Conservation (phyloP, 1,140 invertebrate species). For the Ylistrum balloti region DNA sequence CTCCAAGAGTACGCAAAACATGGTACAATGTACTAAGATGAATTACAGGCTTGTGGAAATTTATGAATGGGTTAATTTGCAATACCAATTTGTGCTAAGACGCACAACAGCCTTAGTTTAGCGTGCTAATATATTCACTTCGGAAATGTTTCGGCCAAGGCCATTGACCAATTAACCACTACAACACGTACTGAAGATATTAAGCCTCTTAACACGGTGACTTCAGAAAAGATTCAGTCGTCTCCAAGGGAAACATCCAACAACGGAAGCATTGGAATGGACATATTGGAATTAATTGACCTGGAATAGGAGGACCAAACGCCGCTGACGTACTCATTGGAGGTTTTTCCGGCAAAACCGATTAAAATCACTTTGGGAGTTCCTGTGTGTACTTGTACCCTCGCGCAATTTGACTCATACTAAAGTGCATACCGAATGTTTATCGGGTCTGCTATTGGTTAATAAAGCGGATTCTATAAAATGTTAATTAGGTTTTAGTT, state of each 20-base stretch:
- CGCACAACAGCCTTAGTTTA: not conserved
- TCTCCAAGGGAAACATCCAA: not conserved
- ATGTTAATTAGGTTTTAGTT: too few relatives aligned
- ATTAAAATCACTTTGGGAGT: too few relatives aligned
- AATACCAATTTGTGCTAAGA: not conserved
- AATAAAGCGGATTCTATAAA: too few relatives aligned
- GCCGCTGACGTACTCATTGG: too few relatives aligned
- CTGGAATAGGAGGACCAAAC: too few relatives aligned
- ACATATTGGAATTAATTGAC: not conserved
- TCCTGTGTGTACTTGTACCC: too few relatives aligned
- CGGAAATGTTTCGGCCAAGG: not conserved
- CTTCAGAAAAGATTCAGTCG: not conserved
- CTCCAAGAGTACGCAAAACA: not conserved
- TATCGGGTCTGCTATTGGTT: too few relatives aligned
- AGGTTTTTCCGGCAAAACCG: too few relatives aligned
- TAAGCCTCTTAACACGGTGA: not conserved
- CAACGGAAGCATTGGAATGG: not conserved
- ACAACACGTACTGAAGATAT: not conserved
- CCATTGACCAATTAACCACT: not conserved
- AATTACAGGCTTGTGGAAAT: not conserved
- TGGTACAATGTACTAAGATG: too few relatives aligned
- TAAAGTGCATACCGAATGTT: too few relatives aligned
- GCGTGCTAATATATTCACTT: not conserved
- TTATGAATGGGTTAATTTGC: not conserved
- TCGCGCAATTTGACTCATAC: too few relatives aligned